Evolutionary conservation across 1,140 invertebrate species (phyloP), one percentile per base, ranked within the genome.

Genomic region (Diachasmimorpha longicaudata): DNA sequence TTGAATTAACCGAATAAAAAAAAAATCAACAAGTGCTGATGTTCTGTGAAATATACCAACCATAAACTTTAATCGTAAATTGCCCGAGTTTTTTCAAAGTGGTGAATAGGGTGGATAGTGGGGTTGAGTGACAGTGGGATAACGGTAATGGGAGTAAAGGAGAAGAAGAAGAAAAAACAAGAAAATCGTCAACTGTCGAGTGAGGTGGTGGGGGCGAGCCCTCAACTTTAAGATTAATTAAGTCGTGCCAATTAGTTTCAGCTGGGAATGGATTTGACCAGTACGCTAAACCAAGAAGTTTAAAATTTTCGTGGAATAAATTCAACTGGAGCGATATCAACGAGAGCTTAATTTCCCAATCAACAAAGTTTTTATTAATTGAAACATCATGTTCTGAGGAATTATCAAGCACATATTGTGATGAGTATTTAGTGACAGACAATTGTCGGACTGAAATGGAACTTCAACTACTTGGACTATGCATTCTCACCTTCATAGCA

Each of bases 371-470:
- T 52, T 66, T 25, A 13, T 13, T 66, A 9, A 66, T 66, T 66
- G 13, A 66, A 66, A 31, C 25, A 31, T 4, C 4, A 66, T 31
- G 25, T 39, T 16, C 37, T 69, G n/a, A 69, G 31, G 14, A 37
- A 21, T 36, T 52, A 25, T 31, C 14, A 67, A 67, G 31, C 13
- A 70, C 9, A 19, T 8, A 23, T 13, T 48, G 21, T 74, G 19
- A 36, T 48, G 36, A 13, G 10, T n/a, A 44, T 25, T 68, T 0
- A 55, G 44, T 48, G 44, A 31, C 10, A 55, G 48, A 55, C 8
- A 1, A 13, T 68, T 76, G 81, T 77, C 79, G 52, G 77, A 78
- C 74, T 42, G 80, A 82, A 83, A 84, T 84, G 82, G 68, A 77
- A 48, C 78, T 84, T 25, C 39, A 68, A 76, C 76, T 82, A 78